These are phyloP conservation scores for Sus cebifrons DNA, from an alignment of 2,797 vertebrate genomes.

Conservation along the genomic window DNA sequence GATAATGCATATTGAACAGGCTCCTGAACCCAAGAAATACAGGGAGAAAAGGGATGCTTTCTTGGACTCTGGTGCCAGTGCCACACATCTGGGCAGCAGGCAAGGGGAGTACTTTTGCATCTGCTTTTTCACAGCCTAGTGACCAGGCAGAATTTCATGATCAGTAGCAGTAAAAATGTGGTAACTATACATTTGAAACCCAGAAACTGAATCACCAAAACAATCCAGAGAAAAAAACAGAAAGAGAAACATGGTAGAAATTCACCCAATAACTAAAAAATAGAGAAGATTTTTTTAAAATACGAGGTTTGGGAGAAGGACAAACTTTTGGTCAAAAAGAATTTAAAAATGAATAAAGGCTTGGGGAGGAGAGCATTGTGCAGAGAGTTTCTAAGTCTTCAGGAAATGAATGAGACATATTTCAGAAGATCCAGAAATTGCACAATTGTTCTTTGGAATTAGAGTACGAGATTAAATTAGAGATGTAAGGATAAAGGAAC, in stretches of 20 bases:
- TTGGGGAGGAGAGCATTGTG: not conserved
- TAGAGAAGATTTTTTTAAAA: conserved; percentile 4
- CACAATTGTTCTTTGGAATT: conserved; percentile 65
- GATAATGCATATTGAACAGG: not conserved
- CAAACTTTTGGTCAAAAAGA: conserved; percentile 18
- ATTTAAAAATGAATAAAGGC: not conserved
- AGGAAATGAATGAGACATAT: conserved; percentile 16
- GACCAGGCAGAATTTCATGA: conserved; percentile 62
- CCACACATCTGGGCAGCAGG: not conserved
- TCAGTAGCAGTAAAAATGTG: conserved; percentile 57
- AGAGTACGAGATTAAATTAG: conserved; percentile 61
- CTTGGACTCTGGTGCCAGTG: not conserved
- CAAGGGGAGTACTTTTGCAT: not conserved
- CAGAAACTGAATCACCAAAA: conserved; percentile 56
- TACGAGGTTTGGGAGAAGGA: not conserved
- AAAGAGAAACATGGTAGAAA: conserved; percentile 42
- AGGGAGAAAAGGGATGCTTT: not conserved
- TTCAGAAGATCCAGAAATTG: conserved; percentile 75
- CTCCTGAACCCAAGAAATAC: not conserved
- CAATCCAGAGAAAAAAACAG: not conserved
- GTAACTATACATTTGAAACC: conserved; percentile 51
- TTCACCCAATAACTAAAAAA: not conserved
- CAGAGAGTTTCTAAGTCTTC: not conserved
- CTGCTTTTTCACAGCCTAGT: conserved; percentile 60
- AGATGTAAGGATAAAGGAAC: conserved; percentile 66